Base-by-base conservation (phyloP, 2,888 invertebrate genomes). In the Seira ritae region DNA sequence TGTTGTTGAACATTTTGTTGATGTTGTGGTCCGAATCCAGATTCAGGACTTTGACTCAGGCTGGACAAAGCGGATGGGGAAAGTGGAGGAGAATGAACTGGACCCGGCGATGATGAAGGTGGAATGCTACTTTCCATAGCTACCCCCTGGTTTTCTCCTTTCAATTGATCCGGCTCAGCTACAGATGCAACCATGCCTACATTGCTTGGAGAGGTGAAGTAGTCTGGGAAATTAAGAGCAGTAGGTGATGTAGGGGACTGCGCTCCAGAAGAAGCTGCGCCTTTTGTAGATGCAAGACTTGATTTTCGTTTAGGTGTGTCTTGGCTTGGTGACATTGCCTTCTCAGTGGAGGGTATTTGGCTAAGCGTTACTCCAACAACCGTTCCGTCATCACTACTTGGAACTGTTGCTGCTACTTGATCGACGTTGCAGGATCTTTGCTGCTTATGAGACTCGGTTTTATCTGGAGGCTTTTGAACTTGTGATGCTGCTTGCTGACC, bases 41-140 rank as follows among this genome's bases (percentile, higher is more conserved):
- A 20, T 8, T 20, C n/a, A 20, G 62, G 62, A 55, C 8, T 8
- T n/a, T 66, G 65, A 17, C 74, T 65, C 91, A 92, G 94, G 94
- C 92, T 93, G 91, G 90, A 92, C 91, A 79, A 87, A 24, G 75
- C 67, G 1, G 78, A 67, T 10, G 84, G 84, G 0, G 82, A 69
- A 8, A 62, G 20, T 10, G 72, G 68, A 12, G 62, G 62, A 1
- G 62, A 62, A 2, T 62, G 62, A 10, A 10, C n/a, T 62, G 62
- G 20, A 62, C 68, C 65, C 6, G 62, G 62, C 24, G 72, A 37
- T 3, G 74, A 68, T n/a, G 80, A 72, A 22, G 80, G 74, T 60
- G 80, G 80, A 80, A 69, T 74, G 80, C 68, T 69, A 23, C 23
- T 70, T 20, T 79, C 79, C n/a, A 31, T 8, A 4, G 24, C 15